phyloP scores from a whole-genome alignment of 2,113 vertebrate species.

The Triplophysa dalaica region DNA sequence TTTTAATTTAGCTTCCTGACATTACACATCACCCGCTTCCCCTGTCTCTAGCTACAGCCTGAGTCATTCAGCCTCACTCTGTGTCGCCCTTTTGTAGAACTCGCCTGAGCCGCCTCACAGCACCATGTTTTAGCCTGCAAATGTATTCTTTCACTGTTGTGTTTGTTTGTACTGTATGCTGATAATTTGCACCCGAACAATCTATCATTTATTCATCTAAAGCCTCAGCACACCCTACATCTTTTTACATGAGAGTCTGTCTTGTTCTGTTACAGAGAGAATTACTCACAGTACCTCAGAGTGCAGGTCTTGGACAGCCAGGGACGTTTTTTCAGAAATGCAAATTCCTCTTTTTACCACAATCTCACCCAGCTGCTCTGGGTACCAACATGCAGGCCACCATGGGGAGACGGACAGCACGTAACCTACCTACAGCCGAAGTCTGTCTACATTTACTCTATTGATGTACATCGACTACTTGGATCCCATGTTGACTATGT shows the following conservation, averaged over 20 bases:
- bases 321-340: slow-evolving; percentile 54
- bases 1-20: neutral
- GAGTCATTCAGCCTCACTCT: slow-evolving; percentile 4
- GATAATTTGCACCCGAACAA: neutral
- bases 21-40: neutral
- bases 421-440: slow-evolving; percentile 63
- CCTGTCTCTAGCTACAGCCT: neutral
- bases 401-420: slow-evolving; percentile 33
- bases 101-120: neutral
- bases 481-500: slow-evolving; percentile 72
- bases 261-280: slow-evolving; percentile 62
- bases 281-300: slow-evolving; percentile 72
- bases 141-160: neutral
- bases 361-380: slow-evolving; percentile 67
- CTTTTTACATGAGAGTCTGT: neutral
- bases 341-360: slow-evolving; percentile 72
- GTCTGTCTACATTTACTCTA: slow-evolving; percentile 66
- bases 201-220: neutral
- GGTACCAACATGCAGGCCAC: slow-evolving; percentile 65
- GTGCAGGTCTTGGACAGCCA: slow-evolving; percentile 67
- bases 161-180: neutral
- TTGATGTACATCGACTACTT: slow-evolving; percentile 63
- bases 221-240: neutral
- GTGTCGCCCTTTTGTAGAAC: neutral
- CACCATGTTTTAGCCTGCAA: neutral